A percentile compares a stretch with the other conserved stretches of the same genome.
Evolutionary conservation across 2,113 vertebrate species (phyloP).

Genomic region (Scolopax mira): DNA sequence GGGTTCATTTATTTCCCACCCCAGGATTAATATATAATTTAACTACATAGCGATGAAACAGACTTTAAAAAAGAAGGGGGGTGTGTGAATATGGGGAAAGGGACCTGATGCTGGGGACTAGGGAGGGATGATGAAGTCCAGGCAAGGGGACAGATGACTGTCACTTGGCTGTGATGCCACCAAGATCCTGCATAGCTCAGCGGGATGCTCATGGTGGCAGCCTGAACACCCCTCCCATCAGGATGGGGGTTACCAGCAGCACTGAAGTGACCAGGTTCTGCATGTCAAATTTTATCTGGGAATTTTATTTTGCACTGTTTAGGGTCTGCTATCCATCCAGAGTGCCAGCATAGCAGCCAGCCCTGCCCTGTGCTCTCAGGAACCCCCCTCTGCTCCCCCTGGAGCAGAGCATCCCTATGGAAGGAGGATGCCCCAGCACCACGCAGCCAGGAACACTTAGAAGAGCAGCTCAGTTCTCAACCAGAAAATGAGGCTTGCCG

Average conservation of each 20-base stretch:
- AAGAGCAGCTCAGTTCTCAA: fast-evolving
- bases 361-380: background rate
- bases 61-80: background rate
- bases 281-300: fast-evolving
- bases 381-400: fast-evolving
- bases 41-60: background rate
- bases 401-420: background rate
- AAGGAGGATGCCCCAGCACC: background rate
- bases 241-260: fast-evolving
- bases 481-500: background rate
- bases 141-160: fast-evolving
- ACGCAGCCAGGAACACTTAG: fast-evolving
- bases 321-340: fast-evolving
- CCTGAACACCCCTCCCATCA: fast-evolving
- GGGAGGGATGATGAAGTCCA: fast-evolving
- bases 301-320: fast-evolving
- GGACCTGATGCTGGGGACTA: fast-evolving
- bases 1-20: background rate
- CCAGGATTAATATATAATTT: background rate
- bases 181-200: background rate
- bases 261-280: background rate
- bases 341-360: fast-evolving
- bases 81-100: no score
- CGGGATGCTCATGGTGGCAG: fast-evolving
- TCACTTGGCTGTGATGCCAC: background rate